Evolutionary conservation across 2,797 vertebrate species (phyloP), one percentile per base, ranked within the genome.

Genomic region (Catostomus latipinnis): DNA sequence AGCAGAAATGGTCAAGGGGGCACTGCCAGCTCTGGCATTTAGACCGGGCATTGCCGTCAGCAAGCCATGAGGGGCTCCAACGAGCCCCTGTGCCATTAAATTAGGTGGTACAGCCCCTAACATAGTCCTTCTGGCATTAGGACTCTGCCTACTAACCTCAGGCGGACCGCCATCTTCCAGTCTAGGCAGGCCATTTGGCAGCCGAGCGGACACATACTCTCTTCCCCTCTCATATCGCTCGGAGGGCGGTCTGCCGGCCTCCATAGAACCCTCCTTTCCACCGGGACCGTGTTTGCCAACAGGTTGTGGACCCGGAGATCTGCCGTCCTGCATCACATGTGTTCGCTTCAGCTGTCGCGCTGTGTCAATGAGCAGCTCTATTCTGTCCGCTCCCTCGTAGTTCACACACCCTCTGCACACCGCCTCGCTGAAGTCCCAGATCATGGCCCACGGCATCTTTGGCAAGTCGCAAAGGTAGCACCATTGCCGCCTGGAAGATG

Each of bases 391-490:
- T 0, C 96, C 96, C 80, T 97, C 96, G 88, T 96, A 97, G 88
- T 97, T 97, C n/a, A 96, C 96, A 66, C 96, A 97, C 1, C 96
- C 96, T 0, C 96, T 93, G 56, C 96, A 97, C 5, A 97, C 96
- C 18, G 96, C 95, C 88, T 97, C 96, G 84, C 95, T 96, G 87
- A 97, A 97, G 90, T 96, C 96, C 96, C 96, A 96, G 76, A 96
- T 94, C 91, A 97, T 96, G 1, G 96, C 96, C 96, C 96, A 97
- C 0, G 96, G 96, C 94, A 95, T 96, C 91, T 96, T 96, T 1
- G 96, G 96, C 91, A 97, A 88, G 90, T 96, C 96, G 89, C 96
- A 97, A 77, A 97, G 90, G 92, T 96, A 96, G 87, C 96, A 96
- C 95, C 96, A 96, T 85, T 96, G 96, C 87, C 96, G 94, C 89